Evolutionary conservation across 2,888 invertebrate species (phyloP).

Genomic region (Rotaria sp.): DNA sequence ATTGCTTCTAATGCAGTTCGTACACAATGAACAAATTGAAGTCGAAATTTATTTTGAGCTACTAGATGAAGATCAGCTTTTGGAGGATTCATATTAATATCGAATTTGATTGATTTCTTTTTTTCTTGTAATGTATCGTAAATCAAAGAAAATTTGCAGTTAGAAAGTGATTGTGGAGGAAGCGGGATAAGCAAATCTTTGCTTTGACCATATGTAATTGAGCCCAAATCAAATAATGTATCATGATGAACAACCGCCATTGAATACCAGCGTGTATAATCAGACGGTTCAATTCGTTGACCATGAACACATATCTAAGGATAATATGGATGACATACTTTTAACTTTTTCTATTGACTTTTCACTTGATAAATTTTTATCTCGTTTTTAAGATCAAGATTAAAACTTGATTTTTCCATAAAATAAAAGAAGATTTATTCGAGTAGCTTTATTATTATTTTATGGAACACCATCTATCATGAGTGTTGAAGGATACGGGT

Average conservation of each 20-base stretch:
- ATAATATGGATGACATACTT: neutral
- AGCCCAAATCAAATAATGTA: neutral
- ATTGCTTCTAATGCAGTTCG: neutral
- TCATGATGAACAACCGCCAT: neutral
- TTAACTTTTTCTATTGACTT: neutral
- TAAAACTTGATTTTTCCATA: too few species aligned
- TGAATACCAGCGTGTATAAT: constrained; percentile 1
- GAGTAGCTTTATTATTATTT: too few species aligned
- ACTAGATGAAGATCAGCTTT: neutral
- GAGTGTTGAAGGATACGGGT: too few species aligned
- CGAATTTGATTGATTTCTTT: neutral
- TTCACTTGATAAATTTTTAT: too few species aligned
- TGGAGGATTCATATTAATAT: neutral
- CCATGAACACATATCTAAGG: neutral
- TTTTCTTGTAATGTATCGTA: neutral
- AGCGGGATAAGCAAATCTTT: neutral
- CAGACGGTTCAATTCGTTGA: neutral
- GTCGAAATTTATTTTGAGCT: neutral
- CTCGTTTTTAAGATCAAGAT: too few species aligned
- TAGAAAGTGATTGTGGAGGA: neutral
- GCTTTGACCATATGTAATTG: neutral
- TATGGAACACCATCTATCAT: too few species aligned
- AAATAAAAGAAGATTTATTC: too few species aligned
- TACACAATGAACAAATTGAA: neutral
- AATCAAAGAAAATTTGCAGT: neutral